Percentiles rank a stretch among this genome's conserved stretches.
Evolutionary conservation across 2,113 vertebrate genomes (phyloP).

Genomic region (Toxotes chatareus): DNA sequence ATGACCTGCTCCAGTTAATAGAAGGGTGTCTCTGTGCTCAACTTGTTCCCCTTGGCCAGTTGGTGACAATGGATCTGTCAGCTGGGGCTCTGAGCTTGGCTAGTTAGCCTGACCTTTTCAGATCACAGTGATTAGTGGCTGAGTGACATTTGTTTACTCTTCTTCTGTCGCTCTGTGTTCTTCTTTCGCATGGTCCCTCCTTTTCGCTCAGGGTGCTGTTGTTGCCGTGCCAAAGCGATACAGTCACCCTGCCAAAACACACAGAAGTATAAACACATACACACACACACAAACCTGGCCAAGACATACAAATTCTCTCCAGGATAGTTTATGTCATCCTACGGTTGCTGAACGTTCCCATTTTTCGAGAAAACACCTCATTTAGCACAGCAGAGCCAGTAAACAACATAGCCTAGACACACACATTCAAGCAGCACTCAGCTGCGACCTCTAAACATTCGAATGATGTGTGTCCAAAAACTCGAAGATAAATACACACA

Average conservation of each 20-base stretch:
- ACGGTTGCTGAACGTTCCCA: constrained; percentile 41
- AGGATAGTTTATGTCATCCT: constrained; percentile 43
- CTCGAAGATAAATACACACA: constrained; percentile 36
- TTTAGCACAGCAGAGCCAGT: constrained; percentile 51
- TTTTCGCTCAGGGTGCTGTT: constrained; percentile 30
- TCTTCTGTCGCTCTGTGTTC: constrained; percentile 43
- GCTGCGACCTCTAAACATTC: constrained; percentile 48
- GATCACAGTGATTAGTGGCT: constrained; percentile 72
- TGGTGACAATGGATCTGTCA: constrained; percentile 71
- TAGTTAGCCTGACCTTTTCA: constrained; percentile 78
- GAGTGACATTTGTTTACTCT: constrained; percentile 76
- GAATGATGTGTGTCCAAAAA: constrained; percentile 38
- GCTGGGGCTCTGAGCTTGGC: constrained; percentile 62
- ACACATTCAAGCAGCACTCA: constrained; percentile 60
- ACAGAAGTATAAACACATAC: constrained; percentile 15
- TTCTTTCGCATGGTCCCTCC: constrained; percentile 50
- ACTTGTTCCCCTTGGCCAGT: constrained; percentile 67
- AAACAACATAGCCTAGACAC: constrained; percentile 62
- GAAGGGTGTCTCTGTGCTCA: constrained; percentile 66
- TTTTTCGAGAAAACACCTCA: constrained; percentile 52
- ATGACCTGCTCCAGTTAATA: constrained; percentile 72
- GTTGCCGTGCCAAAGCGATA: constrained; percentile 38
- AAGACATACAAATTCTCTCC: constrained; percentile 40
- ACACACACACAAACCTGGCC: constrained; percentile 23
- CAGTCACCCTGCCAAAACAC: constrained; percentile 43